phyloP scores from a whole-genome alignment of 2,888 invertebrate species.

The Parasteatoda lunata region DNA sequence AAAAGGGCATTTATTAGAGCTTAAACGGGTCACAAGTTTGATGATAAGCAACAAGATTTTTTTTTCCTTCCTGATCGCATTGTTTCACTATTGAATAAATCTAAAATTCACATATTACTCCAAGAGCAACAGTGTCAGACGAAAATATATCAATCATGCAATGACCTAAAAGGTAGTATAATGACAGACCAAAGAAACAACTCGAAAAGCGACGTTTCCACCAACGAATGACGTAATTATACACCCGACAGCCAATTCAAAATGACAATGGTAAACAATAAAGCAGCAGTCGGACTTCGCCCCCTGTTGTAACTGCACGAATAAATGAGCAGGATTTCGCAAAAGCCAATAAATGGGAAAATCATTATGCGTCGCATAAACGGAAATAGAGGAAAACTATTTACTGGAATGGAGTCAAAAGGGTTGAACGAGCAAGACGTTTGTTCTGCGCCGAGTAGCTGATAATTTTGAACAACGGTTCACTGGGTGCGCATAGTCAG shows the following conservation, averaged over 20 bases:
- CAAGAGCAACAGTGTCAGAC: too few relatives aligned
- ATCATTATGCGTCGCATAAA: slow-evolving; percentile 19
- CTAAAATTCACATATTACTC: too few relatives aligned
- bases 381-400: slow-evolving; percentile 6
- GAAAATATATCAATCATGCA: too few relatives aligned
- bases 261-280: background rate
- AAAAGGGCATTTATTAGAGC: too few relatives aligned
- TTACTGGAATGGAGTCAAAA: background rate
- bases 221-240: slow-evolving; percentile 11
- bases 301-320: too few relatives aligned
- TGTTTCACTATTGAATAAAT: too few relatives aligned
- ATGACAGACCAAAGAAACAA: background rate
- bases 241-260: background rate
- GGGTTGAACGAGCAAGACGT: background rate
- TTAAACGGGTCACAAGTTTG: too few relatives aligned
- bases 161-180: background rate
- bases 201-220: background rate
- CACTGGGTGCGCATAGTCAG: slow-evolving; percentile 20
- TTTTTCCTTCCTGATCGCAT: too few relatives aligned
- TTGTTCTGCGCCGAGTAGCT: background rate
- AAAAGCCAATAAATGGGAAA: slow-evolving; percentile 19
- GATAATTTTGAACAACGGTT: slow-evolving; percentile 50
- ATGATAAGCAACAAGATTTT: too few relatives aligned
- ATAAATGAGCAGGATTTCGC: background rate
- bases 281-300: too few relatives aligned